Percentiles rank a stretch among this genome's conserved stretches.
Evolutionary conservation across 2,113 vertebrate genomes (phyloP).

Genomic region (Semnornis frantzii): DNA sequence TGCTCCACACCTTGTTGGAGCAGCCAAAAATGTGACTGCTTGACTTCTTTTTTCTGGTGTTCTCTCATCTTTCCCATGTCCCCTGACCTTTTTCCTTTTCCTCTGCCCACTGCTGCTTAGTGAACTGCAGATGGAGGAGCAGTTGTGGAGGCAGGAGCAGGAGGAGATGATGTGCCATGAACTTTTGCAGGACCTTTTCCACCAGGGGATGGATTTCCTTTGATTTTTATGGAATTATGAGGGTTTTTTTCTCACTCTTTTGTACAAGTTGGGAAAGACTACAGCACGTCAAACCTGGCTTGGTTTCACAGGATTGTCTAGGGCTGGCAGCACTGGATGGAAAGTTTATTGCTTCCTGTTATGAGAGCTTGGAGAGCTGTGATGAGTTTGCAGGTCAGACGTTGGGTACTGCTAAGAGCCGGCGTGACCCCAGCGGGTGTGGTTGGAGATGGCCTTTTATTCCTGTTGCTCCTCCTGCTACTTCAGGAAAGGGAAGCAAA

Average conservation of each 20-base stretch:
- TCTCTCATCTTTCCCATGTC: neutral
- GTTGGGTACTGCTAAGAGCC: neutral
- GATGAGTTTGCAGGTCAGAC: neutral
- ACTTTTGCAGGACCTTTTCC: fast-evolving
- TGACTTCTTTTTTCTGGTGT: neutral
- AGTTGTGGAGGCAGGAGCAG: fast-evolving
- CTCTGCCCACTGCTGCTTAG: neutral
- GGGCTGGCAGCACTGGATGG: neutral
- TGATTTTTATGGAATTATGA: neutral
- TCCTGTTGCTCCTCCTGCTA: neutral
- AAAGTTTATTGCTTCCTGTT: constrained; percentile 67
- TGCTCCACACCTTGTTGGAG: neutral
- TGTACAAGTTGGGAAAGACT: neutral
- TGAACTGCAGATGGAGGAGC: neutral
- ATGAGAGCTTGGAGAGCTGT: neutral
- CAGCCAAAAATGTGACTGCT: neutral
- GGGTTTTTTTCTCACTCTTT: neutral
- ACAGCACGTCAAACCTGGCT: neutral
- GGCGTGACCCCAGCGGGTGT: neutral
- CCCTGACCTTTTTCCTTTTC: neutral
- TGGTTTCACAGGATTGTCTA: neutral
- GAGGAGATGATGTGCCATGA: neutral
- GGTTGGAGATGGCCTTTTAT: neutral
- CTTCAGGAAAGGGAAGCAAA: constrained; percentile 66
- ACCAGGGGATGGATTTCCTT: constrained; percentile 4